Evolutionary conservation across 2,113 vertebrate genomes (phyloP), one percentile per base, ranked within the genome.

Genomic region (Lota lota): DNA sequence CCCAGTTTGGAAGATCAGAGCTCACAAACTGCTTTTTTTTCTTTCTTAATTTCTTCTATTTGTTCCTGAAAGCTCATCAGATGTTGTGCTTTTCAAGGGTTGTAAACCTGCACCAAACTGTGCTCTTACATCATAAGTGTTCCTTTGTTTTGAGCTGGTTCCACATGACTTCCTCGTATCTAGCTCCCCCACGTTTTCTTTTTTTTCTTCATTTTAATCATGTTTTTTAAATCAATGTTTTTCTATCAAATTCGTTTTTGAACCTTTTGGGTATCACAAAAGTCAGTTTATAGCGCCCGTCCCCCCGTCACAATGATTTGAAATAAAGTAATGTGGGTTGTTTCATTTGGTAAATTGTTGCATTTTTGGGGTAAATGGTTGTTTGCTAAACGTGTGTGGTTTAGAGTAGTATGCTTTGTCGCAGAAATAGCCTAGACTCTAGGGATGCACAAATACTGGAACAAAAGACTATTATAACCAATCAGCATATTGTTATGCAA

Each of bases 81-180:
- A 68, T 77, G 68, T 80, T 72, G 24, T 78, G 51, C 75, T 83
- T 79, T 71, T 56, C 47, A 74, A 64, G 76, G 79, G 78, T 83
- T 83, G 73, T 70, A 77, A 87, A 85, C 90, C 91, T 85, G 86
- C 91, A 94, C 94, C 95, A 91, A 93, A 94, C 90, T 93, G 95
- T 96, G 95, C 94, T 96, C 94, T 96, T 95, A 95, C 83, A 87
- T 86, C 91, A 88, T 76, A 94, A 94, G 93, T 95, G 92, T 94
- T 96, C 90, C 90, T 95, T 95, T 18, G 12, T 56, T 56, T 18
- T 1, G 40, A 47, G 40, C 40, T 47, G 5, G 53, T 56, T 56
- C 17, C 16, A 56, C 53, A 56, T 1, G 53, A n/a, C 17, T 56
- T n/a, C 53, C 40, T 47, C 40, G 1, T 10, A 47, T 47, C 40